These are phyloP conservation scores for Parasteatoda lunata DNA, from an alignment of 2,888 invertebrate genomes.

Conservation along the genomic window DNA sequence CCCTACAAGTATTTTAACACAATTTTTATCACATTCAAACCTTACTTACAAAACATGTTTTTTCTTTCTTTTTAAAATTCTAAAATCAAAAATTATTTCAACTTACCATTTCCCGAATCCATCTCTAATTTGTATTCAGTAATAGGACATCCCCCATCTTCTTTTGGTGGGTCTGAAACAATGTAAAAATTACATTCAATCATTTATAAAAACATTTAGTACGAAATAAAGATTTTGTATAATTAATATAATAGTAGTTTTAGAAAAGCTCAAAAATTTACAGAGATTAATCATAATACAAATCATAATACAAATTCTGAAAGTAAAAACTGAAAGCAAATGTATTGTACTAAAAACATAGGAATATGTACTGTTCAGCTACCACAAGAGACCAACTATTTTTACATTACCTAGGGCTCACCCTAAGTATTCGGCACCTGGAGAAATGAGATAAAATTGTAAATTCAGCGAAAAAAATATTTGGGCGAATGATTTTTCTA, in stretches of 20 bases:
- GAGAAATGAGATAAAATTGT: no score
- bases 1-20: not conserved
- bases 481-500: no score
- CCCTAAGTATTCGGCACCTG: no score
- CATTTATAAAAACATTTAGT: no score
- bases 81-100: not conserved
- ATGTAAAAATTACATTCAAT: not conserved
- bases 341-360: no score
- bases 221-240: not conserved
- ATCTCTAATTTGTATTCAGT: conserved; percentile 82
- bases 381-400: no score
- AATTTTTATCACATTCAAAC: no score
- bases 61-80: not conserved
- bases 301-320: not conserved
- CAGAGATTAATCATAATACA: not conserved
- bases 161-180: conserved; percentile 80
- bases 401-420: no score
- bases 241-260: not conserved
- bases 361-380: no score
- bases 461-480: no score
- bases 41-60: not conserved
- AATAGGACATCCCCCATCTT: conserved; percentile 84
- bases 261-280: not conserved
- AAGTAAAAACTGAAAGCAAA: no score
- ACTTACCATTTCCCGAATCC: conserved; percentile 78